These are phyloP conservation scores for Stegodyphus dumicola DNA, from an alignment of 1,140 invertebrate genomes.

Conservation along the genomic window DNA sequence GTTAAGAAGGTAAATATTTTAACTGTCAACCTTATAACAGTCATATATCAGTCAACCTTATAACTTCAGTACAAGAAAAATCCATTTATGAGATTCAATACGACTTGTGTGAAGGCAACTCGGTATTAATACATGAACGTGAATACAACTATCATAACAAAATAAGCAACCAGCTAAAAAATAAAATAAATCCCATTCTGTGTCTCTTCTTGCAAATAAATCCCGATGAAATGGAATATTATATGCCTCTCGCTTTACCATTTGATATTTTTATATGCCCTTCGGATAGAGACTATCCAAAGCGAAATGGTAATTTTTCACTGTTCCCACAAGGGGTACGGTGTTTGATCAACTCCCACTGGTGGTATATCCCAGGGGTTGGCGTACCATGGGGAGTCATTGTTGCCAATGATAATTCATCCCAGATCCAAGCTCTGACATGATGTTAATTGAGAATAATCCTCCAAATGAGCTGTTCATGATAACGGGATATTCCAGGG, in stretches of 20 bases:
- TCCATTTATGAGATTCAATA: too few species aligned
- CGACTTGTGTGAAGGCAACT: too few species aligned
- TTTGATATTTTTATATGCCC: constrained; percentile 20
- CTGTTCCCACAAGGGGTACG: constrained; percentile 25
- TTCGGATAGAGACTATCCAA: constrained; percentile 9
- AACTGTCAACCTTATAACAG: too few species aligned
- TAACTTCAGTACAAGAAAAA: too few species aligned
- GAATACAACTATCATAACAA: too few species aligned
- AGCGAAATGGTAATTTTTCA: constrained; percentile 49
- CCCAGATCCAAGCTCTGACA: constrained; percentile 46
- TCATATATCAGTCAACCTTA: too few species aligned
- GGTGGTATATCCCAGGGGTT: constrained; percentile 13
- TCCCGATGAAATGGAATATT: neutral
- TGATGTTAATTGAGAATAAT: constrained; percentile 59
- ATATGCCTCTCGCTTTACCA: constrained; percentile 1
- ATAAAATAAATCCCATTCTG: too few species aligned
- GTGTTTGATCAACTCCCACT: constrained; percentile 33
- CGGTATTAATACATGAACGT: too few species aligned
- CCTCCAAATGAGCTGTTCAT: constrained; percentile 36
- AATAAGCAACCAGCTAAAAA: too few species aligned
- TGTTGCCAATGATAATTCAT: constrained; percentile 56
- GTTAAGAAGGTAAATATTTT: too few species aligned
- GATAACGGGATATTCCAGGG: neutral
- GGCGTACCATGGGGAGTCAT: constrained; percentile 45
- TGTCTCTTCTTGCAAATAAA: too few species aligned